Evolutionary conservation across 1,140 invertebrate species (phyloP).

Genomic region (Bombus polaris): DNA sequence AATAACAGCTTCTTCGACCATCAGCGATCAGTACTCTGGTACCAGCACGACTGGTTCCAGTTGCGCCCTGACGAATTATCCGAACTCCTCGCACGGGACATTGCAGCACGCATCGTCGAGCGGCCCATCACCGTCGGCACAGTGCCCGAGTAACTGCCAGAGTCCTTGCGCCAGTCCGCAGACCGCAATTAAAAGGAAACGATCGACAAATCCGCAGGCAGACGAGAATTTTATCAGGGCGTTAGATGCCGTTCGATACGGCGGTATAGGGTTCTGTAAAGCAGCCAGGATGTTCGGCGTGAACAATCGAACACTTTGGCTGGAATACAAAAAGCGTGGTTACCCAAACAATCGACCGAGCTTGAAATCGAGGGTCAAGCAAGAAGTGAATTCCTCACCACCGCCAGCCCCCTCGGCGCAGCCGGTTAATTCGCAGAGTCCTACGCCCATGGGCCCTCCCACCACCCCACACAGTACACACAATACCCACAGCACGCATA

Average conservation of each 20-base stretch:
- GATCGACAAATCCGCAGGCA: conserved; percentile 88
- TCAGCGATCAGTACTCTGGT: conserved; percentile 77
- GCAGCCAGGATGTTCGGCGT: conserved; percentile 91
- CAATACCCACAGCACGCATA: conserved; percentile 80
- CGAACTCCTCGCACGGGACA: conserved; percentile 73
- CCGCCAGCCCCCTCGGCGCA: conserved; percentile 69
- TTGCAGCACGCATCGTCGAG: conserved; percentile 66
- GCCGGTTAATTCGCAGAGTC: conserved; percentile 80
- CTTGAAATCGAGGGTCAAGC: conserved; percentile 87
- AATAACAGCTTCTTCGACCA: conserved; percentile 77
- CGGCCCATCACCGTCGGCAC: conserved; percentile 71
- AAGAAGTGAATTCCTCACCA: conserved; percentile 83
- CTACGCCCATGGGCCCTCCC: conserved; percentile 83
- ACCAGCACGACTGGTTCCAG: conserved; percentile 73
- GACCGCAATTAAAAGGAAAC: conserved; percentile 83
- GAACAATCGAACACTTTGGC: conserved; percentile 92
- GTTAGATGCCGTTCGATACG: conserved; percentile 89
- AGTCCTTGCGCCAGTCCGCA: conserved; percentile 80
- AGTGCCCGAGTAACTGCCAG: conserved; percentile 77
- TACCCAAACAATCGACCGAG: conserved; percentile 90
- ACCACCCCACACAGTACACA: conserved; percentile 80
- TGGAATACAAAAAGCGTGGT: conserved; percentile 92
- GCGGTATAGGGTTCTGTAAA: conserved; percentile 93
- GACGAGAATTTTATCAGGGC: conserved; percentile 91
- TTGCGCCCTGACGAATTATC: conserved; percentile 76